Evolutionary conservation across 2,888 invertebrate genomes (phyloP), one percentile per base, ranked within the genome.

Genomic region (Amiota mariae): DNA sequence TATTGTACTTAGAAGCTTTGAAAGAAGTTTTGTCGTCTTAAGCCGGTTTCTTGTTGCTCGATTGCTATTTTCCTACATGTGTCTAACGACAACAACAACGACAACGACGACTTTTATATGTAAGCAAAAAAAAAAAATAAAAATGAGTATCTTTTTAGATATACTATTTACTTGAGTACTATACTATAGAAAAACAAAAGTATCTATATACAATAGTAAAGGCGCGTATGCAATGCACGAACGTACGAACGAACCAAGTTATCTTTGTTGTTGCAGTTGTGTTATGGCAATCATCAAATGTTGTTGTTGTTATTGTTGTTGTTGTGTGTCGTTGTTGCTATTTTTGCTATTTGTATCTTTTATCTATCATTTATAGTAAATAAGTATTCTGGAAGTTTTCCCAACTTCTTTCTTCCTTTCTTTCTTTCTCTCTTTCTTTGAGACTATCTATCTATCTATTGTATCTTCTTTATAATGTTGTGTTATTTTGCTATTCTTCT

Each of bases 61-160:
- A 77, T 78, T 75, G 80, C 82, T 75, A 81, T 81, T 80, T 78
- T 81, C 36, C 76, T 80, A 77, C 80, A 78, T 81, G 75, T 75
- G 78, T 72, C 48, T 48, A 63, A 48, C 51, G 13, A 51, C 36
- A 6, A 36, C 51, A n/a, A 51, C 68, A 24, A 24, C 24, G 24
- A 24, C 51, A n/a, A 51, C 36, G 36, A 36, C 51, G 20, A 51
- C 68, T 72, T 75, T 64, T 76, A 66, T 74, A 70, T 54, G 59
- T 76, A 66, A 18, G 36, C 46, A 49, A 67, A 8, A 24, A 12
- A 54, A n/a, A 8, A n/a, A 54, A n/a, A 54, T 54, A 70, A 59
- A 68, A 12, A 12, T 13, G n/a, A 36, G 63, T 63, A n/a, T 63
- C 49, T 71, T 15, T 71, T 51, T 63, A 63, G 47, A 20, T 51